phyloP scores from a whole-genome alignment of 1,140 invertebrate species.

The Chelonus insularis region DNA sequence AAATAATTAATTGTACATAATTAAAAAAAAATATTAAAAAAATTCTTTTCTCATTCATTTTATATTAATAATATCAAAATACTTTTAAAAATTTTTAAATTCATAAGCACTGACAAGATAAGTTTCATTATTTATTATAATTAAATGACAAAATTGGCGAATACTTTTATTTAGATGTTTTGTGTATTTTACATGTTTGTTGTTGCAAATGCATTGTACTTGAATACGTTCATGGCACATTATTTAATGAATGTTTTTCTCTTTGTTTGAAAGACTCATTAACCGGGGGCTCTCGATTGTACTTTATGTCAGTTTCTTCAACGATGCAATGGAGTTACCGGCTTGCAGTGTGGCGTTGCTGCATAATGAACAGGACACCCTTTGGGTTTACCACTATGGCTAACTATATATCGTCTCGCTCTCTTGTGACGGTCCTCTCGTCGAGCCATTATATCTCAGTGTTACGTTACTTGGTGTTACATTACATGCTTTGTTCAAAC shows the following conservation, averaged over 20 bases:
- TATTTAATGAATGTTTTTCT: conserved; percentile 57
- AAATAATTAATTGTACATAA: too few relatives aligned
- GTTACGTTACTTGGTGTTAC: conserved; percentile 52
- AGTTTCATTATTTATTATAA: too few relatives aligned
- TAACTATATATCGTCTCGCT: conserved; percentile 21
- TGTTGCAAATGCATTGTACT: conserved; percentile 11
- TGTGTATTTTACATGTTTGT: too few relatives aligned
- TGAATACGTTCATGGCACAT: conserved; percentile 47
- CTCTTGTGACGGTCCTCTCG: conserved; percentile 29
- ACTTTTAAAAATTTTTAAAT: too few relatives aligned
- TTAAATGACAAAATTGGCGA: too few relatives aligned
- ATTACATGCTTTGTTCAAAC: conserved; percentile 42
- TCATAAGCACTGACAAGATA: too few relatives aligned
- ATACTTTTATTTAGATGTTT: too few relatives aligned
- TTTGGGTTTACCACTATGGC: conserved; percentile 23
- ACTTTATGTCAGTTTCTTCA: conserved; percentile 42
- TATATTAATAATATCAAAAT: too few relatives aligned
- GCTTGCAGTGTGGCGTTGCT: conserved; percentile 39
- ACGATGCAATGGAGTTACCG: conserved; percentile 8
- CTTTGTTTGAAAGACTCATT: conserved; percentile 55
- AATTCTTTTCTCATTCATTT: too few relatives aligned
- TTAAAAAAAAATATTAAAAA: too few relatives aligned
- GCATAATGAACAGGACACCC: conserved; percentile 55
- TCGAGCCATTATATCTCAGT: conserved; percentile 51
- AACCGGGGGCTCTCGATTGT: conserved; percentile 51